Evolutionary conservation across 2,113 vertebrate species (phyloP), one percentile per base, ranked within the genome.

Genomic region (Ameiurus melas): DNA sequence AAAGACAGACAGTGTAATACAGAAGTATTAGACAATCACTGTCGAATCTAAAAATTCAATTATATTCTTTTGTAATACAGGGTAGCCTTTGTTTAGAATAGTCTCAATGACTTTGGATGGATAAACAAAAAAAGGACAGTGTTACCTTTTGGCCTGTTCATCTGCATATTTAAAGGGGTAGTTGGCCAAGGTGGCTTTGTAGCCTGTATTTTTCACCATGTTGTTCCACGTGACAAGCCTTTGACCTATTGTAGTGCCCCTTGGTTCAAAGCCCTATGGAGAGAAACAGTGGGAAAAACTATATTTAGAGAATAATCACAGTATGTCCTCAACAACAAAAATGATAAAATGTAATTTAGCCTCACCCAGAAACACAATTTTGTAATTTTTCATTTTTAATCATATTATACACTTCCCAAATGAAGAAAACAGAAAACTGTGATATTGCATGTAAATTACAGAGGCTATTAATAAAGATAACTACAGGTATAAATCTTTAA

Each of bases 121-220:
- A 83, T 25, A 12, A 33, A 22, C 25, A 53, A 39, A 66, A 39
- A 53, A 39, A 66, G 66, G 30, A n/a, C 80, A 83, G 22, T 25
- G 84, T 96, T 96, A 99, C 97, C 96, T 99, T 94, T 98, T 99
- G 88, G 97, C 98, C 93, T 99, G 98, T 88, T 99, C 98, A 60
- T 99, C 98, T 73, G 98, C 98, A 84, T 99, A 99, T 94, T 99
- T 99, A 93, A 99, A 99, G 82, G 98, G 98, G 83, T 99, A 99
- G 92, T 99, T 99, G 68, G 98, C 98, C 91, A 99, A 94, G 0
- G 98, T 99, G 68, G 98, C 98, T 95, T 98, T 99, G 95, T 99
- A 99, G 0, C 98, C 98, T 0, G 98, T 99, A 87, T 99, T 99
- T 95, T 99, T 99, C 95, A 99, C 96, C 98, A 99, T 99, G 87